phyloP scores from a whole-genome alignment of 2,113 vertebrate species.

The Plecturocebus donacophilus region DNA sequence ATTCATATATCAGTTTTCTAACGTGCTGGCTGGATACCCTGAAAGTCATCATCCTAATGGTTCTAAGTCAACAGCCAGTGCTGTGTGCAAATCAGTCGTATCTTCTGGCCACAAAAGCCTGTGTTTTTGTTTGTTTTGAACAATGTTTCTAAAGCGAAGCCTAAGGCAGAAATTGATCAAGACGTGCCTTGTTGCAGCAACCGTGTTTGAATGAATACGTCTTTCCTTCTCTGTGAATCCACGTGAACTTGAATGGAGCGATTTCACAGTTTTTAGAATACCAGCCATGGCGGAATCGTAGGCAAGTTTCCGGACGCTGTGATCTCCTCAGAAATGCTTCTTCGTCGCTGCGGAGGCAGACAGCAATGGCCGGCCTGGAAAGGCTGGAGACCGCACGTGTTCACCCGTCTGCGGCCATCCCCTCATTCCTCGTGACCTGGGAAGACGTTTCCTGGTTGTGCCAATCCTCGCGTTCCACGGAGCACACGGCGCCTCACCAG shows the following conservation, averaged over 20 bases:
- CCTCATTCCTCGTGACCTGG: not conserved
- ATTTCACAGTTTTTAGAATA: not conserved
- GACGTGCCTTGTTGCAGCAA: not conserved
- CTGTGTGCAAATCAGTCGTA: not conserved
- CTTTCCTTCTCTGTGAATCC: not conserved
- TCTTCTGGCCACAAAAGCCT: not conserved
- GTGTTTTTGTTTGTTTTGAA: not conserved
- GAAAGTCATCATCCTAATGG: not conserved
- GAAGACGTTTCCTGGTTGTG: not conserved
- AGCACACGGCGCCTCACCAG: not conserved
- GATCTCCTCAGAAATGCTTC: not conserved
- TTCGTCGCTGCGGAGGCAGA: not conserved
- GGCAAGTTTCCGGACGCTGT: not conserved
- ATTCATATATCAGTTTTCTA: not conserved
- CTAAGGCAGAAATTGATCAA: not conserved
- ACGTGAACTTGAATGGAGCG: not conserved
- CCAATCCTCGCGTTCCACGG: not conserved
- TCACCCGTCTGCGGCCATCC: not conserved
- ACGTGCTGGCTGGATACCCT: not conserved
- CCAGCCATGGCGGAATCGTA: not conserved
- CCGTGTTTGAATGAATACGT: not conserved
- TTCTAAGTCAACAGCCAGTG: not conserved
- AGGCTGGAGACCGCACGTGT: not conserved
- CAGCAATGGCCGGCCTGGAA: not conserved
- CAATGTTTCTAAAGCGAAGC: not conserved